phyloP scores from a whole-genome alignment of 2,888 invertebrate genomes.

The Mimachlamys varia region DNA sequence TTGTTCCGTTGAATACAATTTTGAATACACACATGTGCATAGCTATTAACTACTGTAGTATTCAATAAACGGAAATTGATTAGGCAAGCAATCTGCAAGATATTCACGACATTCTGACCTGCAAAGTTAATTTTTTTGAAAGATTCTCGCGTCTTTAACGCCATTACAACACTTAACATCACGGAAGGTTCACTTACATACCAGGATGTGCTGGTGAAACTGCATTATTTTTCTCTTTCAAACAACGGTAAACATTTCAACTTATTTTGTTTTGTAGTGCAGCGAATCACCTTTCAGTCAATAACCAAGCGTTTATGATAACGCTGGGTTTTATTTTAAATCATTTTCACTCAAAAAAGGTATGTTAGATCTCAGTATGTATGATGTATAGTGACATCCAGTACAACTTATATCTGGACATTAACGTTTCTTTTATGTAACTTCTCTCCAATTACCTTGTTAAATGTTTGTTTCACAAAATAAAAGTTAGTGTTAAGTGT shows the following conservation, averaged over 20 bases:
- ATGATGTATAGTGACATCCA: not conserved
- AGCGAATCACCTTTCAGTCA: not conserved
- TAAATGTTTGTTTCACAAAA: not conserved
- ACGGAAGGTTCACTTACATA: not conserved
- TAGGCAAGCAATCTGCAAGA: not conserved
- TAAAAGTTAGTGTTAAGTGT: not conserved
- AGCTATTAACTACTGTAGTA: too few relatives aligned
- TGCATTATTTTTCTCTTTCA: not conserved
- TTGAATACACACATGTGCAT: too few relatives aligned
- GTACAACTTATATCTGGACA: not conserved
- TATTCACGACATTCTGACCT: not conserved
- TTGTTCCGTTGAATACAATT: too few relatives aligned
- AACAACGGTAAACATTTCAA: not conserved
- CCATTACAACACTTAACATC: not conserved
- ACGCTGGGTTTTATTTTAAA: not conserved
- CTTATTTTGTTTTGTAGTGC: not conserved
- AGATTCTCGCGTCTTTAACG: not conserved
- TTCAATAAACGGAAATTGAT: not conserved
- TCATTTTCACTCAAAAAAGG: too few relatives aligned
- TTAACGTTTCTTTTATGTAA: not conserved
- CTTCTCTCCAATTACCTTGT: not conserved
- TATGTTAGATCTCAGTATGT: not conserved
- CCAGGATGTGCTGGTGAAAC: not conserved
- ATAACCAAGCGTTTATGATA: not conserved
- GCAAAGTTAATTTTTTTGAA: not conserved